These are phyloP conservation scores for Parapristionchus giblindavisi DNA, from an alignment of 2,888 invertebrate species.

Conservation along the genomic window DNA sequence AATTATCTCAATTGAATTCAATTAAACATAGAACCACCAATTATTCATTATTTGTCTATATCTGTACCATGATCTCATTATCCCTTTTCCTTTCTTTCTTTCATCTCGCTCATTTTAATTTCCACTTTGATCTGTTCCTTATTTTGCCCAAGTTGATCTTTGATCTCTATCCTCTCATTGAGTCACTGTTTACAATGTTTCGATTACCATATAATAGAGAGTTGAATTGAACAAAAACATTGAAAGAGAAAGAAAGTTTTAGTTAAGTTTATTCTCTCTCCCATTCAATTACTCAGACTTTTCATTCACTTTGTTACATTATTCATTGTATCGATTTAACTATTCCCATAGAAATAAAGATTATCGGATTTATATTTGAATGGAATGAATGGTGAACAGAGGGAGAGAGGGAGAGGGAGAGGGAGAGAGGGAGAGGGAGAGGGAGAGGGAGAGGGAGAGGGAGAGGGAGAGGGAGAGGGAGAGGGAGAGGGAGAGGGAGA, in stretches of 20 bases:
- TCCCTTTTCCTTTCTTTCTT: not conserved
- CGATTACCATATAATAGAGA: too few species aligned
- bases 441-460: conserved; percentile 11
- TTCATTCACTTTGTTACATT: not conserved
- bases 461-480: not conserved
- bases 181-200: conserved; percentile 2
- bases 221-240: too few species aligned
- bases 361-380: not conserved
- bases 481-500: not conserved
- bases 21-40: not conserved
- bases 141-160: not conserved
- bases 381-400: too few species aligned
- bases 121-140: not conserved
- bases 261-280: not conserved
- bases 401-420: conserved; percentile 10
- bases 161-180: not conserved
- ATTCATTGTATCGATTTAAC: not conserved
- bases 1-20: conserved; percentile 18
- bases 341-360: not conserved
- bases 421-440: conserved; percentile 16
- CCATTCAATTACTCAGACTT: not conserved
- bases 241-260: not conserved
- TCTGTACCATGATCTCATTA: not conserved
- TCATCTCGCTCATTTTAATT: too few species aligned
- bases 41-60: not conserved